Percentiles rank a stretch among this genome's conserved stretches.
These are phyloP conservation scores for Chrosomus eos DNA, from an alignment of 2,797 vertebrate genomes.

Conservation along the genomic window DNA sequence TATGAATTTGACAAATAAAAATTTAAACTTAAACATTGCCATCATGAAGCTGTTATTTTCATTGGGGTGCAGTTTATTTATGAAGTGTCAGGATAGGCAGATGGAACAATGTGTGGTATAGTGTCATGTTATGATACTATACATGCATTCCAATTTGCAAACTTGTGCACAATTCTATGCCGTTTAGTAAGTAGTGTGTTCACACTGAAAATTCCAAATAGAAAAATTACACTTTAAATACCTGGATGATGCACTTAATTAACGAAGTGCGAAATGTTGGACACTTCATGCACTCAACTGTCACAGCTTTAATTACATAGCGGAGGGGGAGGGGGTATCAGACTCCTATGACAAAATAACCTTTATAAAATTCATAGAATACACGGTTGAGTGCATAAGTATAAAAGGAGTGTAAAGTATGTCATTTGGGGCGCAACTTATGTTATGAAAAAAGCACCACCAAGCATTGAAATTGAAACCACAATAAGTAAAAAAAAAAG, in stretches of 20 bases:
- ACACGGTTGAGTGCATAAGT: neutral
- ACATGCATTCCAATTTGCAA: neutral
- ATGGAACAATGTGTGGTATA: neutral
- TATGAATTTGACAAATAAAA: conserved; percentile 19
- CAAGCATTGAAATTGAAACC: conserved; percentile 16
- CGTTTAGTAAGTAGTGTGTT: neutral
- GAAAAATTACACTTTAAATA: neutral
- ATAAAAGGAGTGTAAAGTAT: neutral
- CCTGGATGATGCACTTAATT: neutral
- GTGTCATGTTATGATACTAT: neutral
- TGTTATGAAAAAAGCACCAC: neutral
- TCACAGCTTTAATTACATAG: neutral
- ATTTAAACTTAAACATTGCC: neutral
- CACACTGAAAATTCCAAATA: neutral
- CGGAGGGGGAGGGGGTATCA: neutral
- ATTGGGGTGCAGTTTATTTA: neutral
- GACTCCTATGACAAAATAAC: neutral
- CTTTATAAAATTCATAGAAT: neutral
- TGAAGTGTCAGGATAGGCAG: neutral
- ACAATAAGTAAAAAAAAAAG: neutral
- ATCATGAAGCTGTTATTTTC: conserved; percentile 5
- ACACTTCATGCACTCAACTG: neutral
- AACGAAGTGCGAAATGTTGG: neutral
- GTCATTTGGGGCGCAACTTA: neutral
- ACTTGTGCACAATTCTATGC: neutral